Base-by-base conservation (phyloP, 2,113 vertebrate genomes). In the Dicaeum eximium region DNA sequence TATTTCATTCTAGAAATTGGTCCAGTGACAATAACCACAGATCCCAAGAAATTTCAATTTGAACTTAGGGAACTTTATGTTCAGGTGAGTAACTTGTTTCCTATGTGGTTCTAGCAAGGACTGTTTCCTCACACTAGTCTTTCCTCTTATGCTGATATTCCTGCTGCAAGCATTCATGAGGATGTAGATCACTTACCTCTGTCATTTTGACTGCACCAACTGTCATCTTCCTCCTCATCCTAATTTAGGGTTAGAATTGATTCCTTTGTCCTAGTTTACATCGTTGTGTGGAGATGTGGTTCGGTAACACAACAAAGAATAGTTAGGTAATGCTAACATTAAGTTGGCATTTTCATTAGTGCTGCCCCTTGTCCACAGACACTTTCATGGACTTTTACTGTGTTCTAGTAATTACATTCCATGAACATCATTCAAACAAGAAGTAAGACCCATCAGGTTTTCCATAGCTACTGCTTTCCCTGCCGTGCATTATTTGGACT, bases 1-100 rank as follows among this genome's bases (percentile, higher is more conserved):
- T 80, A 10, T 10, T 38, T 88, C 40, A 80, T 97, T 95, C 61
- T 98, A 99, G 99, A 99, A 98, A 99, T 99, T 86, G 99, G 99
- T 44, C 99, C 99, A 3, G 98, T 99, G 92, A 99, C 99, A 23
- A 99, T 99, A 97, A 99, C 99, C 81, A 99, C 99, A 81, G 99
- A 99, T 97, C 99, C 99, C 31, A 99, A 99, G 98, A 99, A 99
- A 98, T 99, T 99, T 98, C 99, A 99, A 1, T 98, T 98, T 98
- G 99, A 99, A 97, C 98, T 99, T 93, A 98, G 99, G 93, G 99
- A 99, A 91, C 98, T 99, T 18, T 99, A 99, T 66, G 99, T 99
- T 95, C 99, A 99, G 99, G 99, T 99, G 93, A 97, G 98, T 97
- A 53, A 54, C 38, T 73, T 82, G 22, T 8, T 73, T 90, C 30